phyloP scores from a whole-genome alignment of 2,888 invertebrate genomes.

The Molanna angustata region DNA sequence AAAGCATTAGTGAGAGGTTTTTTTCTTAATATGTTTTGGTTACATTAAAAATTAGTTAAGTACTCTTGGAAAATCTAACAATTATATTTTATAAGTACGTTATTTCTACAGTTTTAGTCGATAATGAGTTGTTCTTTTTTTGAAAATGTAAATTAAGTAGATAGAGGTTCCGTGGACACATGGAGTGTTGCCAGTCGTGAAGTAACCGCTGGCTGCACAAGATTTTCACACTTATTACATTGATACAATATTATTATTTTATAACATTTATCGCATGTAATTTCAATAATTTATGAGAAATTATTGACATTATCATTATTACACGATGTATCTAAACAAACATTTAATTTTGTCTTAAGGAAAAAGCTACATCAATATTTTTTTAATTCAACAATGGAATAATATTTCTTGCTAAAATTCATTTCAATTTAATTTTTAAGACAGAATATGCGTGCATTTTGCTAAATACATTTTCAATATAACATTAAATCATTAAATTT shows the following conservation, averaged over 20 bases:
- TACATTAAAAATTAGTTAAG: too few species aligned
- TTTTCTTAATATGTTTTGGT: too few species aligned
- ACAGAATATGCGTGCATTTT: neutral
- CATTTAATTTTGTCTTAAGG: neutral
- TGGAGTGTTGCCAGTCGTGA: neutral
- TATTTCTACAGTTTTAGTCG: too few species aligned
- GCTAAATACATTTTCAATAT: neutral
- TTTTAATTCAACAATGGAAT: neutral
- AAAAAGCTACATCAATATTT: constrained; percentile 2
- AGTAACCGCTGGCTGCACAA: constrained; percentile 25
- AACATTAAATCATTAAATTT: neutral
- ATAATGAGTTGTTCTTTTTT: neutral
- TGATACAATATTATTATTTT: constrained; percentile 26
- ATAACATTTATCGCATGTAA: constrained; percentile 28
- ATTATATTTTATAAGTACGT: too few species aligned
- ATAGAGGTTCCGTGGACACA: neutral
- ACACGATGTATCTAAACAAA: neutral
- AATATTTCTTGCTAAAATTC: neutral
- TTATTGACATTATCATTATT: neutral
- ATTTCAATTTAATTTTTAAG: too few species aligned
- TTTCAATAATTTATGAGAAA: neutral
- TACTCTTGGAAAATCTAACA: too few species aligned
- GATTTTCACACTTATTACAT: constrained; percentile 23
- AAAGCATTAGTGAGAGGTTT: too few species aligned
- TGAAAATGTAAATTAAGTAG: too few species aligned